A percentile compares a stretch with the other conserved stretches of the same genome.
These are phyloP conservation scores for Sclerodermus sp. DNA, from an alignment of 2,888 invertebrate genomes.

Conservation along the genomic window DNA sequence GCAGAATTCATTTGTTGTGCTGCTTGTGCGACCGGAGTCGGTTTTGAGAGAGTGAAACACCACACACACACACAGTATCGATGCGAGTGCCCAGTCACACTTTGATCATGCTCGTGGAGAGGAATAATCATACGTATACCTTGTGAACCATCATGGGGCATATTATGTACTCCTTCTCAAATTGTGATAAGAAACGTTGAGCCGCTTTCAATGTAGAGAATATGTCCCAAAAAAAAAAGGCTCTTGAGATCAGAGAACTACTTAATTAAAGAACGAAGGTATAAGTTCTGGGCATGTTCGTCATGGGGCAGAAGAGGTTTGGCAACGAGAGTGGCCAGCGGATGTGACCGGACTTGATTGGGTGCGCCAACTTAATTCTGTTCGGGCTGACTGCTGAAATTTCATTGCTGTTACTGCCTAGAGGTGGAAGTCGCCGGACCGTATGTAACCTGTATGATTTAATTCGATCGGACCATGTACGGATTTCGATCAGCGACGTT, in stretches of 20 bases:
- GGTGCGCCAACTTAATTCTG: slow-evolving; percentile 53
- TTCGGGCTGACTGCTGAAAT: slow-evolving; percentile 49
- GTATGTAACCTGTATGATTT: slow-evolving; percentile 54
- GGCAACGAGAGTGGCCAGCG: slow-evolving; percentile 44
- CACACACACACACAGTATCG: too few relatives aligned
- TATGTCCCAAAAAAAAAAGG: neutral
- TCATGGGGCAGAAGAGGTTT: slow-evolving; percentile 35
- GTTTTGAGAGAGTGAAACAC: too few relatives aligned
- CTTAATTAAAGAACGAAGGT: neutral
- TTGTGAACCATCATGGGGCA: too few relatives aligned
- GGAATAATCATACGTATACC: too few relatives aligned
- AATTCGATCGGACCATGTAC: slow-evolving; percentile 35
- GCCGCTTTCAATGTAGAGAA: neutral
- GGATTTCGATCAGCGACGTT: too few relatives aligned
- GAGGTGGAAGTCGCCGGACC: slow-evolving; percentile 55
- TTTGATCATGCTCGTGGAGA: too few relatives aligned
- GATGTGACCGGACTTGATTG: slow-evolving; percentile 51
- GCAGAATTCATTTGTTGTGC: too few relatives aligned
- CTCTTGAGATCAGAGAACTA: neutral
- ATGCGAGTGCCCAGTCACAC: too few relatives aligned
- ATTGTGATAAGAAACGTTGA: slow-evolving; percentile 8
- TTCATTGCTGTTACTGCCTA: slow-evolving; percentile 53
- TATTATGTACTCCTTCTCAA: neutral
- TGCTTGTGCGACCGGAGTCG: too few relatives aligned
- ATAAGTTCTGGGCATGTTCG: neutral